Conservation (phyloP, 2,113 vertebrate species). For the Myanophis thanlyinensis region DNA sequence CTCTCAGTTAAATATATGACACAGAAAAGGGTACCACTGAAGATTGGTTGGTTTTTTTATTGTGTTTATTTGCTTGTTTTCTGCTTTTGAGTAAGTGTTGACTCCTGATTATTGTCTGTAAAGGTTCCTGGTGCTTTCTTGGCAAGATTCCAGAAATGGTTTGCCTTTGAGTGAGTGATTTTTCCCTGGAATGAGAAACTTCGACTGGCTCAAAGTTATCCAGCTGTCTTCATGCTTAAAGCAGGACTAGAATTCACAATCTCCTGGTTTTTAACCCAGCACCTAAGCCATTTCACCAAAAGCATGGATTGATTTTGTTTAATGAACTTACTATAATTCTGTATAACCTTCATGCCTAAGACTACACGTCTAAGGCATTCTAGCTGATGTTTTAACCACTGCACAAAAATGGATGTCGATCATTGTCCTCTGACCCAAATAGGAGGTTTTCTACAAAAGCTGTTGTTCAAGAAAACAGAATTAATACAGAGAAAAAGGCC, state of each 20-base stretch:
- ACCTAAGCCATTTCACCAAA: too few relatives aligned
- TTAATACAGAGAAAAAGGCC: neutral
- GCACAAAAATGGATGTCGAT: neutral
- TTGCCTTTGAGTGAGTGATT: neutral
- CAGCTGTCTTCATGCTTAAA: neutral
- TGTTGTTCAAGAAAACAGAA: neutral
- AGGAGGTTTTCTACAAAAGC: neutral
- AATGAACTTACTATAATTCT: too few relatives aligned
- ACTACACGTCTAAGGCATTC: neutral
- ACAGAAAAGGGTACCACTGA: neutral
- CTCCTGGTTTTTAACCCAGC: neutral
- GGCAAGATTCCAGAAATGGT: neutral
- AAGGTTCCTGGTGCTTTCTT: neutral
- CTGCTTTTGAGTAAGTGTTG: neutral
- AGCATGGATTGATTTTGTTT: too few relatives aligned
- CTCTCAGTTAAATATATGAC: neutral
- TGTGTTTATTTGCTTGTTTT: neutral
- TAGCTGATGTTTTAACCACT: neutral
- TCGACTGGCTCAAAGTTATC: neutral
- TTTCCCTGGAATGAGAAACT: neutral
- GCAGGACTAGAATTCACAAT: neutral
- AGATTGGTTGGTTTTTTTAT: neutral
- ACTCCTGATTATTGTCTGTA: neutral
- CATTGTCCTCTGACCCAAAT: neutral
- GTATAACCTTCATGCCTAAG: too few relatives aligned